Evolutionary conservation across 2,888 invertebrate species (phyloP).

Genomic region (Amphiduros pacificus): DNA sequence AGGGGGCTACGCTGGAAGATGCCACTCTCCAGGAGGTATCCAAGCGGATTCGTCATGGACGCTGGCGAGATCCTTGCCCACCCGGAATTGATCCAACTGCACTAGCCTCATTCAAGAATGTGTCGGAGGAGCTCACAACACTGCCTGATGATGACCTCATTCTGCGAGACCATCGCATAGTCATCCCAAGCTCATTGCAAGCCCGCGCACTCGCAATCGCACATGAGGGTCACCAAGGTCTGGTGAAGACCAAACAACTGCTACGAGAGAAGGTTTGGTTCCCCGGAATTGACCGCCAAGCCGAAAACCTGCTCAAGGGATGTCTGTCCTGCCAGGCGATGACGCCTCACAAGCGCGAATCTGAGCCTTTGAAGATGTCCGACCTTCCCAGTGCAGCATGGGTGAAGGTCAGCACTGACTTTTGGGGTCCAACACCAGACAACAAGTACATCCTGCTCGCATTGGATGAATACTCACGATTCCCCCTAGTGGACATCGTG

Average conservation of each 20-base stretch:
- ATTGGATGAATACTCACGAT: slow-evolving; percentile 14
- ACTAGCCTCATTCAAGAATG: neutral
- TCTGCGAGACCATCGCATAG: slow-evolving; percentile 21
- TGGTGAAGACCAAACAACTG: slow-evolving; percentile 33
- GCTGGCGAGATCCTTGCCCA: neutral
- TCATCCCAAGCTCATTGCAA: slow-evolving; percentile 29
- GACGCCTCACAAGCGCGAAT: neutral
- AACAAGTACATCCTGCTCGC: slow-evolving; percentile 8
- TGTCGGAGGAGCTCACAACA: slow-evolving; percentile 1
- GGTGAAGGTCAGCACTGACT: slow-evolving; percentile 12
- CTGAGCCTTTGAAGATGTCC: slow-evolving; percentile 15
- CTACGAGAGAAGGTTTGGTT: slow-evolving; percentile 37
- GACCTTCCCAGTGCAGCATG: too few species aligned
- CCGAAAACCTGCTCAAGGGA: slow-evolving; percentile 17
- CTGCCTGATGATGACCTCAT: slow-evolving; percentile 17
- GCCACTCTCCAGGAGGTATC: neutral
- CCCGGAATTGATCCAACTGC: neutral
- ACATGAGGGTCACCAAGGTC: slow-evolving; percentile 35
- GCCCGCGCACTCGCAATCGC: slow-evolving; percentile 28
- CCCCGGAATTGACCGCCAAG: slow-evolving; percentile 30
- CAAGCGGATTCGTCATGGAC: too few species aligned
- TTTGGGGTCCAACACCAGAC: neutral
- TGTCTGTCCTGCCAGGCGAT: slow-evolving; percentile 26
- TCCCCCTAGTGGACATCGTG: slow-evolving; percentile 6
- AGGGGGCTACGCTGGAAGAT: neutral